These are phyloP conservation scores for Zophobas morio DNA, from an alignment of 1,140 invertebrate genomes.

Conservation along the genomic window DNA sequence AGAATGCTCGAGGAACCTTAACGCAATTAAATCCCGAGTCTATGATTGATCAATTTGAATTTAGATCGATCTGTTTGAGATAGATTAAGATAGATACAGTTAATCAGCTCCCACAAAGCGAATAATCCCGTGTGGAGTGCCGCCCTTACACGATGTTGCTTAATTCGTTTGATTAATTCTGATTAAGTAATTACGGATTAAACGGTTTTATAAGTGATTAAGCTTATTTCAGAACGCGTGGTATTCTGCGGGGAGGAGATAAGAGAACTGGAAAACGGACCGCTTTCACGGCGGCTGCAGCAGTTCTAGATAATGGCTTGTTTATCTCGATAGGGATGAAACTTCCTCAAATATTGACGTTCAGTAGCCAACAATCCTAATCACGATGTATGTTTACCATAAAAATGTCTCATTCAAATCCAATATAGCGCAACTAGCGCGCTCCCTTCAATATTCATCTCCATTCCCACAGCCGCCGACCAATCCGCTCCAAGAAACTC, in stretches of 20 bases:
- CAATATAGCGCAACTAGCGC: constrained; percentile 16
- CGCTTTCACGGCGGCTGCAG: constrained; percentile 38
- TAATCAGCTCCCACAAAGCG: constrained; percentile 55
- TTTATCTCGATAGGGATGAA: constrained; percentile 47
- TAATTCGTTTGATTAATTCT: constrained; percentile 58
- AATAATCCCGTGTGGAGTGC: constrained; percentile 45
- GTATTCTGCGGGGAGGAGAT: constrained; percentile 34
- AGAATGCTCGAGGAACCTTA: constrained; percentile 53
- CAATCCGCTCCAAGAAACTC: neutral
- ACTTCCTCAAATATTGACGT: constrained; percentile 49
- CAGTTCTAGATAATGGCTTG: constrained; percentile 49
- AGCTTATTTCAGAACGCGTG: constrained; percentile 45
- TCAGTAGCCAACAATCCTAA: constrained; percentile 46
- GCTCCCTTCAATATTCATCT: constrained; percentile 27
- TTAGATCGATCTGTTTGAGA: constrained; percentile 60
- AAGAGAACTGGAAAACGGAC: constrained; percentile 43
- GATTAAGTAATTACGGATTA: constrained; percentile 53
- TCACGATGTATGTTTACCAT: constrained; percentile 48
- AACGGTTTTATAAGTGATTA: constrained; percentile 59
- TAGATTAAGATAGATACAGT: constrained; percentile 60
- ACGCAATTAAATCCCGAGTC: constrained; percentile 54
- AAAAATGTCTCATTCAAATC: constrained; percentile 49
- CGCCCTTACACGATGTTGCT: constrained; percentile 46
- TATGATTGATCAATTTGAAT: constrained; percentile 60
- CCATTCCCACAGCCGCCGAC: neutral